These are phyloP conservation scores for Drosophila kanekoi DNA, from an alignment of 2,888 invertebrate genomes.

Conservation along the genomic window DNA sequence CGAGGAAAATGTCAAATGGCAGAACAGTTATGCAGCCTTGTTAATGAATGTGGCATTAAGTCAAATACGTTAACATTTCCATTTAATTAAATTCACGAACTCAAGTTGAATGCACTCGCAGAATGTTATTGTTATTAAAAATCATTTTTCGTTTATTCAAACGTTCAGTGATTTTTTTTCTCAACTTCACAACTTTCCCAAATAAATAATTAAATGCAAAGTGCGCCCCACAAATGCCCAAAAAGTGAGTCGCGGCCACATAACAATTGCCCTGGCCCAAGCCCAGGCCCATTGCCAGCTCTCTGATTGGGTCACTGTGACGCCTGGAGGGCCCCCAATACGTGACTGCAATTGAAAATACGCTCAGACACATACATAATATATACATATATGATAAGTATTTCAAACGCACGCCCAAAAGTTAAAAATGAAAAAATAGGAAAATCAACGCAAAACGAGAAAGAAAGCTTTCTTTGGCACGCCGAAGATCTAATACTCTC, in stretches of 20 bases:
- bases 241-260: conserved; percentile 37
- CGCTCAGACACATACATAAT: conserved; percentile 4
- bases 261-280: conserved; percentile 22
- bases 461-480: neutral
- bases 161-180: conserved; percentile 46
- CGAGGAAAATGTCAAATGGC: conserved; percentile 58
- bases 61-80: conserved; percentile 43
- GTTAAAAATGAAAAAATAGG: conserved; percentile 14
- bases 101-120: conserved; percentile 57
- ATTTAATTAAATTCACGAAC: conserved; percentile 38
- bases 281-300: conserved; percentile 23
- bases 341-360: conserved; percentile 56
- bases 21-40: conserved; percentile 18
- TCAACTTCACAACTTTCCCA: conserved; percentile 61
- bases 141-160: conserved; percentile 15
- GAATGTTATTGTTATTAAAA: conserved; percentile 20
- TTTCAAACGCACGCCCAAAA: conserved; percentile 32
- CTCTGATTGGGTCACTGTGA: conserved; percentile 49
- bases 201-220: conserved; percentile 55
- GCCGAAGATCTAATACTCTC: no score
- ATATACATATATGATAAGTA: conserved; percentile 9
- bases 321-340: conserved; percentile 40
- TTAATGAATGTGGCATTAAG: conserved; percentile 43
- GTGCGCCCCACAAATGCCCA: conserved; percentile 55
- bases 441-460: conserved; percentile 17